Conservation (phyloP, 2,797 vertebrate genomes). For the Ambastaia sidthimunki region DNA sequence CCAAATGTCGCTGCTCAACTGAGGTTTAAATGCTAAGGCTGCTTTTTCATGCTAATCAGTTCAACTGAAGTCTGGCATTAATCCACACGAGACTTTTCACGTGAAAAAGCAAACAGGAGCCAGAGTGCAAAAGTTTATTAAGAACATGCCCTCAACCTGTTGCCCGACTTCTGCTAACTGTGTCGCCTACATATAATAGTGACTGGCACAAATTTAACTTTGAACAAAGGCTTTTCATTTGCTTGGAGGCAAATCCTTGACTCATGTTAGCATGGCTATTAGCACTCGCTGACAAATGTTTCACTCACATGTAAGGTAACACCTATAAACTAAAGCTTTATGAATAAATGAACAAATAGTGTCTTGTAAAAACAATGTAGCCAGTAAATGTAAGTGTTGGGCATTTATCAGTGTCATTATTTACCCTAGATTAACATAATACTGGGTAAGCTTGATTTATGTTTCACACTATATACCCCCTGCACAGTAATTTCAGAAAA, state of each 20-base stretch:
- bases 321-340: no score
- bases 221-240: conserved; percentile 5
- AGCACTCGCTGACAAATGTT: no score
- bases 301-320: no score
- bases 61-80: not conserved
- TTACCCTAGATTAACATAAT: no score
- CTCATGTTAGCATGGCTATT: not conserved
- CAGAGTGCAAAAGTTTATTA: conserved; percentile 4
- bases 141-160: not conserved
- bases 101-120: conserved; percentile 19
- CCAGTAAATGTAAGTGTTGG: no score
- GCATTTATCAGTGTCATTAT: no score
- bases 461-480: no score
- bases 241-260: not conserved
- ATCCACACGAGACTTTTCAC: conserved; percentile 16
- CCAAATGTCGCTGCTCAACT: conserved; percentile 37
- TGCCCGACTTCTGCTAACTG: conserved; percentile 1
- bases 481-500: no score
- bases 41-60: conserved; percentile 37
- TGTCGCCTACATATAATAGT: not conserved
- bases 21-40: conserved; percentile 31
- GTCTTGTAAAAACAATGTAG: no score
- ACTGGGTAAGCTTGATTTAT: no score
- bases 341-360: no score
- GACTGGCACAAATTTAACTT: not conserved